phyloP scores from a whole-genome alignment of 53 echinoderm and acorn worm genomes.

The Zoroaster sp. region DNA sequence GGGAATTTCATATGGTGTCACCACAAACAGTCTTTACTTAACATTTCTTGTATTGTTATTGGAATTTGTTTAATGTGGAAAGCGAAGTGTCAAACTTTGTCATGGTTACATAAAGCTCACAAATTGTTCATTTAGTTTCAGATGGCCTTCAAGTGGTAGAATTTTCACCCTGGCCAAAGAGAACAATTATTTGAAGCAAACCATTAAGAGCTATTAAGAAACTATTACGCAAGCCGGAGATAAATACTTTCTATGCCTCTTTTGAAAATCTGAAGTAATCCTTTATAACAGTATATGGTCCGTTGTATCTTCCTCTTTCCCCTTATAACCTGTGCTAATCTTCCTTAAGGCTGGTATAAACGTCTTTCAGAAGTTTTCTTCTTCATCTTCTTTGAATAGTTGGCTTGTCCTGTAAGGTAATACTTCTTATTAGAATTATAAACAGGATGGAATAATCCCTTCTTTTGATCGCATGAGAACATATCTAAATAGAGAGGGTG shows the following conservation, averaged over 20 bases:
- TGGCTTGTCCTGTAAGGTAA: not conserved
- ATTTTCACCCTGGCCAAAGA: not conserved
- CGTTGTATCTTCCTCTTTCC: not conserved
- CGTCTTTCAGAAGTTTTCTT: not conserved
- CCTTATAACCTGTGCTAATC: not conserved
- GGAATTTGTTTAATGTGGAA: too few species aligned
- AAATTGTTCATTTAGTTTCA: not conserved
- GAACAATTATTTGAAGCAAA: not conserved
- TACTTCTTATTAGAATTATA: not conserved
- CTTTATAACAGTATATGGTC: not conserved
- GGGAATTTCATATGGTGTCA: too few species aligned
- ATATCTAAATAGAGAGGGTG: not conserved
- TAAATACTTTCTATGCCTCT: not conserved
- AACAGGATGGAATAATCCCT: not conserved
- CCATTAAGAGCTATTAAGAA: slow-evolving; percentile 43
- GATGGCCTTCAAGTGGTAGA: not conserved
- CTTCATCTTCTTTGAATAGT: not conserved
- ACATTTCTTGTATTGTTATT: too few species aligned
- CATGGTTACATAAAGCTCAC: not conserved
- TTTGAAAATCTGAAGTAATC: not conserved
- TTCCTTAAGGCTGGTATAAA: not conserved
- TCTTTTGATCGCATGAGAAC: not conserved
- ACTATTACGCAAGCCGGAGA: not conserved
- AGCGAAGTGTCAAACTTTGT: not conserved
- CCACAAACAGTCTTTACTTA: too few species aligned